These are phyloP conservation scores for Dicentrarchus labrax DNA, from an alignment of 2,113 vertebrate genomes.

Conservation along the genomic window DNA sequence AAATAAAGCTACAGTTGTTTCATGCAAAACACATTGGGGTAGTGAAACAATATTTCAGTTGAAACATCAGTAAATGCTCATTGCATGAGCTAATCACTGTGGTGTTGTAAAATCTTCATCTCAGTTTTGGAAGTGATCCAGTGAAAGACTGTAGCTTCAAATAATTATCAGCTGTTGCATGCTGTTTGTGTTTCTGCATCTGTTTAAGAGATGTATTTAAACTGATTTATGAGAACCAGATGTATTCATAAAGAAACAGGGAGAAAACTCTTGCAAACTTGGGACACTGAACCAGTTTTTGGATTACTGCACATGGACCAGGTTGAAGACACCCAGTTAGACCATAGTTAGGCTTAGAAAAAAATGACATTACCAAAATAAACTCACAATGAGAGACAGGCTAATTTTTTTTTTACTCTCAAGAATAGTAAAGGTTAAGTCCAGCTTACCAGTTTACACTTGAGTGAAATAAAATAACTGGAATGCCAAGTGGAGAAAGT, in stretches of 20 bases:
- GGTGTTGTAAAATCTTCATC: not conserved
- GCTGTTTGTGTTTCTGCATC: slow-evolving; percentile 32
- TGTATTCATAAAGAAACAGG: slow-evolving; percentile 22
- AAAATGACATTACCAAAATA: slow-evolving; percentile 18
- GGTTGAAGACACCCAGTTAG: not conserved
- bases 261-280: not conserved
- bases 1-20: not conserved
- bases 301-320: not conserved
- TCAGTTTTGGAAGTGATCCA: slow-evolving; percentile 27
- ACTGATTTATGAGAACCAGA: slow-evolving; percentile 21
- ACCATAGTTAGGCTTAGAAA: not conserved
- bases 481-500: slow-evolving; percentile 47
- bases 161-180: slow-evolving; percentile 29
- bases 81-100: slow-evolving; percentile 39
- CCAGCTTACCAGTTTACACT: slow-evolving; percentile 39
- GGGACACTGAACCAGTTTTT: not conserved
- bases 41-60: slow-evolving; percentile 9
- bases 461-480: slow-evolving; percentile 43
- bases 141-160: not conserved
- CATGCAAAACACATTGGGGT: not conserved
- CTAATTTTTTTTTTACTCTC: slow-evolving; percentile 12
- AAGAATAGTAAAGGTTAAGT: slow-evolving; percentile 27
- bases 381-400: slow-evolving; percentile 1
- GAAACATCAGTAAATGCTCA: slow-evolving; percentile 29
- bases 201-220: slow-evolving; percentile 24